Evolutionary conservation across 2,888 invertebrate genomes (phyloP).

Genomic region (Rhabditophanes sp.): DNA sequence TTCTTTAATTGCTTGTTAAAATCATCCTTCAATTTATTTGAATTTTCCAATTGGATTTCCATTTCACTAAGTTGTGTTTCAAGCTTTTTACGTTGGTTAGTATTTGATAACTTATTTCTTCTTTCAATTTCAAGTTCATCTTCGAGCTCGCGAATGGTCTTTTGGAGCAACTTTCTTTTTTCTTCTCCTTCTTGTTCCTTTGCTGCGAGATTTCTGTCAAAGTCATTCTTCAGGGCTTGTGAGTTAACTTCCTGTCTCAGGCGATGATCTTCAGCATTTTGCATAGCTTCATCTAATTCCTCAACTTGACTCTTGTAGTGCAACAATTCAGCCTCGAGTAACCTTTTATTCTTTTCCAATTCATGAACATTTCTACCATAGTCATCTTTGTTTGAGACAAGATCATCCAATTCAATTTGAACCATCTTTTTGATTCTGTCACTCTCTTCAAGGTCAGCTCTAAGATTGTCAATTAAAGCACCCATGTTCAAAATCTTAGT

Average conservation of each 20-base stretch:
- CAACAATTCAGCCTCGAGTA: constrained; percentile 55
- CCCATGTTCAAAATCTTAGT: constrained; percentile 78
- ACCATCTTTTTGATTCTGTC: constrained; percentile 68
- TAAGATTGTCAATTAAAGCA: constrained; percentile 75
- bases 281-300: constrained; percentile 72
- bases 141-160: constrained; percentile 69
- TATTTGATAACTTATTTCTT: constrained; percentile 28
- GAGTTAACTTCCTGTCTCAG: constrained; percentile 89
- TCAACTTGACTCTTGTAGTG: constrained; percentile 59
- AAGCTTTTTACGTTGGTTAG: constrained; percentile 10
- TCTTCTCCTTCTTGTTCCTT: constrained; percentile 93
- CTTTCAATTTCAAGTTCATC: constrained; percentile 74
- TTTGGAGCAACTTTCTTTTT: constrained; percentile 69
- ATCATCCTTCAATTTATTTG: constrained; percentile 87
- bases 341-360: constrained; percentile 83
- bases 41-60: constrained; percentile 84
- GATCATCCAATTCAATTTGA: constrained; percentile 82
- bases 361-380: constrained; percentile 96
- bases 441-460: constrained; percentile 47
- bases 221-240: constrained; percentile 85
- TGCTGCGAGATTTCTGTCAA: constrained; percentile 72
- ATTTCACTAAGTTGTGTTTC: constrained; percentile 54
- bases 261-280: constrained; percentile 90
- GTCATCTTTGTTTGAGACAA: constrained; percentile 79
- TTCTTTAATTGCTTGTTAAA: constrained; percentile 86